Evolutionary conservation across 2,797 vertebrate genomes (phyloP).

Genomic region (Enteromius paludinosus): DNA sequence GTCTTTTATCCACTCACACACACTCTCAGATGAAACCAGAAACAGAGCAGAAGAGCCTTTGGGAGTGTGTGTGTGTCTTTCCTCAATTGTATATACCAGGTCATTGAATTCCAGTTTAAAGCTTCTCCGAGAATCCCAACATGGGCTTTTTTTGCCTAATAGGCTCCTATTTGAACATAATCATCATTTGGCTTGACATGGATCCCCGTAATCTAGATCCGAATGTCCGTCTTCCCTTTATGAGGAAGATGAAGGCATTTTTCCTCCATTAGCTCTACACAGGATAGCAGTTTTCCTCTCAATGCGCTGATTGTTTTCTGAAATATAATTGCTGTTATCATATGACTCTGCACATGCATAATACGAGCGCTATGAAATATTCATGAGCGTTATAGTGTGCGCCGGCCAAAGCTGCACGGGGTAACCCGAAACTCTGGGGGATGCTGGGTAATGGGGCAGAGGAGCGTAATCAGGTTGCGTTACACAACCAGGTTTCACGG

Average conservation of each 20-base stretch:
- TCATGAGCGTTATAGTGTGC: conserved; percentile 35
- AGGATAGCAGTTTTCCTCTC: conserved; percentile 4
- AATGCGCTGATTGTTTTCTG: conserved; percentile 40
- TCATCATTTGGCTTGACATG: conserved; percentile 44
- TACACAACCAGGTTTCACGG: conserved; percentile 40
- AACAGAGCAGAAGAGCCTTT: neutral
- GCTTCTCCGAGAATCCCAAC: neutral
- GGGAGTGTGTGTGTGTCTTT: conserved; percentile 1
- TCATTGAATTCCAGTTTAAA: conserved; percentile 34
- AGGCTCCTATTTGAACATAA: conserved; percentile 40
- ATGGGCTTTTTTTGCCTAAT: conserved; percentile 20
- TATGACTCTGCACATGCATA: conserved; percentile 38
- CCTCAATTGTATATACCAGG: conserved; percentile 12
- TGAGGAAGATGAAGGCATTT: conserved; percentile 36
- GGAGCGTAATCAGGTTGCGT: conserved; percentile 35
- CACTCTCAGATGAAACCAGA: conserved; percentile 43
- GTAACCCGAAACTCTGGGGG: conserved; percentile 30
- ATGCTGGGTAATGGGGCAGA: conserved; percentile 36
- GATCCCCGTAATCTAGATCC: conserved; percentile 9
- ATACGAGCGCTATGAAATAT: conserved; percentile 42
- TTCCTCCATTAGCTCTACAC: conserved; percentile 23
- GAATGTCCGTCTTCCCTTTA: conserved; percentile 1
- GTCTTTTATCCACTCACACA: conserved; percentile 31
- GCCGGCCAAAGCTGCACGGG: conserved; percentile 16
- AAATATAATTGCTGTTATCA: conserved; percentile 51